Conservation (phyloP, 1,140 invertebrate genomes). For the Nasonia longicornis region DNA sequence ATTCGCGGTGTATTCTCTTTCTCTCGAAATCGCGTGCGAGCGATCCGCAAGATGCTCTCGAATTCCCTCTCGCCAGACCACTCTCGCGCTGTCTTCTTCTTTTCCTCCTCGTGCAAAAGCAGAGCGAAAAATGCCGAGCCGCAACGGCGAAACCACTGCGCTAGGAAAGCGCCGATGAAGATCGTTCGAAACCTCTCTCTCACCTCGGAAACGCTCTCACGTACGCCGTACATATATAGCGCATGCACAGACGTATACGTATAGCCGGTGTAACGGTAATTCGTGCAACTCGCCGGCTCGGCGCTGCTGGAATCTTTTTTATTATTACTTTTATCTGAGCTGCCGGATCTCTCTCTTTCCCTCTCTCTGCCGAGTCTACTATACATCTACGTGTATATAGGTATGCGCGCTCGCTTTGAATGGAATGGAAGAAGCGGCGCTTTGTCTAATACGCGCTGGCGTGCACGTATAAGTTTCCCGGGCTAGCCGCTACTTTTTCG, state of each 20-base stretch:
- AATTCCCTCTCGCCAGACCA: background rate
- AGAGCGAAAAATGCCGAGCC: conserved; percentile 11
- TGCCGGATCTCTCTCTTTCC: background rate
- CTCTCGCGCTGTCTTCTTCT: background rate
- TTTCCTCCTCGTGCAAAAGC: background rate
- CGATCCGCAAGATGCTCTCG: background rate
- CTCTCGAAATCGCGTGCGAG: conserved; percentile 14
- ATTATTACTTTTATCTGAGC: conserved; percentile 33
- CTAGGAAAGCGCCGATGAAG: conserved; percentile 8
- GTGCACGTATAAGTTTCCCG: background rate
- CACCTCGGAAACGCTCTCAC: background rate
- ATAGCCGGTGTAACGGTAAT: conserved; percentile 18
- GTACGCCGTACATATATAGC: background rate
- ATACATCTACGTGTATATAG: background rate
- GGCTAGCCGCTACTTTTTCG: conserved; percentile 12
- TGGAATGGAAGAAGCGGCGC: background rate
- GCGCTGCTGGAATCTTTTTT: conserved; percentile 27
- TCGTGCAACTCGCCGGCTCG: background rate
- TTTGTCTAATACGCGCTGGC: conserved; percentile 5
- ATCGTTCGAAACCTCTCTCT: conserved; percentile 3
- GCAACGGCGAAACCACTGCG: background rate
- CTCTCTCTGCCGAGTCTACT: background rate
- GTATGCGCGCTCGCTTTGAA: background rate
- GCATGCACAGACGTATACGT: background rate
- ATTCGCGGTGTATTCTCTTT: background rate